phyloP scores from a whole-genome alignment of 2,113 vertebrate species.

The Machaerirhynchus nigripectus region DNA sequence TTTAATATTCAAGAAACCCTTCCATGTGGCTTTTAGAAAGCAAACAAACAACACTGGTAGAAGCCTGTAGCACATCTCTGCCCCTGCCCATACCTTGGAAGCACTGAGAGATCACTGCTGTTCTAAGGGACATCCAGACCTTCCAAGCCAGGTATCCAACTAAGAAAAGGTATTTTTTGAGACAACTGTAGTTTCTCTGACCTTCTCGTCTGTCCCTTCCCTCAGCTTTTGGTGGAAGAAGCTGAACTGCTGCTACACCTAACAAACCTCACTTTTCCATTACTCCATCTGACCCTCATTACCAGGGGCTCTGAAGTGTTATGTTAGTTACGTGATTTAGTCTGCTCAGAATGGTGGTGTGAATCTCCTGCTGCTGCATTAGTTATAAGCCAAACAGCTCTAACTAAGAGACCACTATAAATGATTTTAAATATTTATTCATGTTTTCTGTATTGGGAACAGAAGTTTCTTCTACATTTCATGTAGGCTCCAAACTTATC shows the following conservation, averaged over 20 bases:
- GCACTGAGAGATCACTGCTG: neutral
- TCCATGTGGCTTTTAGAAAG: neutral
- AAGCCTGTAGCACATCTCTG: neutral
- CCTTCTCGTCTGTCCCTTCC: neutral
- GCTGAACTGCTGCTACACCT: neutral
- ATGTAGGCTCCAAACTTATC: neutral
- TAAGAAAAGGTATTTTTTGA: neutral
- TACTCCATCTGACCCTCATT: neutral
- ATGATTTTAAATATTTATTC: neutral
- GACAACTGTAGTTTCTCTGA: neutral
- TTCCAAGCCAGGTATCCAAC: neutral
- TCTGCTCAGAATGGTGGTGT: neutral
- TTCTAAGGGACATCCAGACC: neutral
- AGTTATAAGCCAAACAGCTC: neutral
- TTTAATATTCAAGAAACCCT: neutral
- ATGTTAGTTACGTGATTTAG: neutral
- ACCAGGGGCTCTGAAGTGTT: neutral
- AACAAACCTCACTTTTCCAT: neutral
- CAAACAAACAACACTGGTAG: neutral
- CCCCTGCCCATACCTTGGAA: neutral
- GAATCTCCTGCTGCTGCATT: neutral
- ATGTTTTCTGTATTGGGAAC: neutral
- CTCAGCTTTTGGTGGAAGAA: neutral
- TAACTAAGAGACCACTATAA: neutral
- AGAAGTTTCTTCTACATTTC: neutral